Evolutionary conservation across 2,797 vertebrate species (phyloP), one percentile per base, ranked within the genome.

Genomic region (Luscinia megarhynchos): DNA sequence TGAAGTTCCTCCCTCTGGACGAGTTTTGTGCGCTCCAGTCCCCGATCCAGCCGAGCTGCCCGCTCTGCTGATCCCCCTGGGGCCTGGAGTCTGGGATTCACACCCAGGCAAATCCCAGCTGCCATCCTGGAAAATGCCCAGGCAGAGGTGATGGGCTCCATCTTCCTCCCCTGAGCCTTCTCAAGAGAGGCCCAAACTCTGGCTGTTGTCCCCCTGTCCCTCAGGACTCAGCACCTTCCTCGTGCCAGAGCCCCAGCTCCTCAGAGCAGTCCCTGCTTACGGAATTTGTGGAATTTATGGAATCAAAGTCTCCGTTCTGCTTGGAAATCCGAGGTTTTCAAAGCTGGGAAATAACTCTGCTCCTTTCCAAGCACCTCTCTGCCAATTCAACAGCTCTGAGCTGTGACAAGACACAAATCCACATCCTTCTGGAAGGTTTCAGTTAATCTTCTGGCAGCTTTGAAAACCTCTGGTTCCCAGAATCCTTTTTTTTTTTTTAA

Each of bases 1-100:
- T 1, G 0, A 4, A 2, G 51, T 51, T 54, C 40, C 45, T 90
- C 27, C 38, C 36, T 20, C 30, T 59, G 68, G 70, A 68, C 46
- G 45, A 34, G 18, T 15, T 75, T 7, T 2, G 6, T 19, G 54
- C 2, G 0, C 26, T 61, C 57, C 18, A 8, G 11, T 10, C 23
- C 19, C 19, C 0, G 1, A 3, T 3, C 22, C 38, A 3, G 51
- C 11, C 0, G 5, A 29, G 58, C 2, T n/a, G 21, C 36, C 20
- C 0, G 0, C 36, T 64, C 59, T 59, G 57, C 62, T 48, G 23
- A 4, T 67, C 23, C 26, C 9, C 36, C n/a, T 30, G 50, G 23
- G 48, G 27, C 2, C 4, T 38, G 45, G 41, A 53, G 27, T 30
- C 51, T 53, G 51, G 51, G 29, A 3, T 11, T 6, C 10, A 0